Evolutionary conservation across 1,140 invertebrate species (phyloP).

Genomic region (Pemphigus obesinymphae): DNA sequence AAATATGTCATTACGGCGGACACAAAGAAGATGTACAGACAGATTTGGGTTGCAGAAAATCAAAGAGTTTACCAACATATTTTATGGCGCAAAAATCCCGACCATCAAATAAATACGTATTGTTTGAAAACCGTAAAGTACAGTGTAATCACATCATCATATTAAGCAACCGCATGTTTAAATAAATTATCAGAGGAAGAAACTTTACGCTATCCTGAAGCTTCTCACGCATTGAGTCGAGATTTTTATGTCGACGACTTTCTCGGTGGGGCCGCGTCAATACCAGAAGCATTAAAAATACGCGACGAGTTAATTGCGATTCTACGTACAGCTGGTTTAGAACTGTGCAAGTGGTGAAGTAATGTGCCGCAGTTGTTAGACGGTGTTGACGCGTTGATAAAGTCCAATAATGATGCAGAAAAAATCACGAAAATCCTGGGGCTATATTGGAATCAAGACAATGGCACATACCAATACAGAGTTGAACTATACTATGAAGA

Average conservation of each 20-base stretch:
- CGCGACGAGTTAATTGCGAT: background rate
- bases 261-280: background rate
- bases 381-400: no score
- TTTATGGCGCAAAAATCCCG: no score
- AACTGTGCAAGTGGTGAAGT: background rate
- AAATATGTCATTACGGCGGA: no score
- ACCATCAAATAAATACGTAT: no score
- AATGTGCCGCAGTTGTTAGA: background rate
- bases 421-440: background rate
- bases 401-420: background rate
- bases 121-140: no score
- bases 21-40: no score
- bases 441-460: background rate
- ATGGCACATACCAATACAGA: background rate
- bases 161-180: no score
- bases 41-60: no score
- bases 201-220: no score
- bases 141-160: no score
- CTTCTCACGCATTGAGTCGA: constrained; percentile 46
- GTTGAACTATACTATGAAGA: background rate
- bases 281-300: background rate
- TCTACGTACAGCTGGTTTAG: background rate
- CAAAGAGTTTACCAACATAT: no score
- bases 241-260: constrained; percentile 54
- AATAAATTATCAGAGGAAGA: no score